These are phyloP conservation scores for Lanius ludovicianus DNA, from an alignment of 2,113 vertebrate genomes.

Conservation along the genomic window DNA sequence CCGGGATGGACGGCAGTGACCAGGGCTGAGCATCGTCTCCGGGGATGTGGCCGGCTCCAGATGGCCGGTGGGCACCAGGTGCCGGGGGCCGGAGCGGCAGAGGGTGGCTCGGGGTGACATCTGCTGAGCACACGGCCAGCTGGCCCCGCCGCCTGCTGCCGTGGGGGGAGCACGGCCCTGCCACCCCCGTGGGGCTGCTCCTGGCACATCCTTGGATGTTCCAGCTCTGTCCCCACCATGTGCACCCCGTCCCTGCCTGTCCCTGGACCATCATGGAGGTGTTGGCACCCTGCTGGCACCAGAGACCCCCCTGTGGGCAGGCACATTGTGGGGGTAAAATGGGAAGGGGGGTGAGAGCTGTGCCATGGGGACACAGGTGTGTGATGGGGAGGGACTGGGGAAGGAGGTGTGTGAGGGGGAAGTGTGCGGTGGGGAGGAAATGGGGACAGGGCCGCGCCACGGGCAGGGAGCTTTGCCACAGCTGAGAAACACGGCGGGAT, in stretches of 20 bases:
- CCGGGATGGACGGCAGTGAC: rapidly evolving
- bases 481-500: too few relatives aligned
- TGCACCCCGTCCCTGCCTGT: rapidly evolving
- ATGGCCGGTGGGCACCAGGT: constrained; percentile 78
- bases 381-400: neutral
- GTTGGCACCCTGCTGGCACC: rapidly evolving
- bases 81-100: neutral
- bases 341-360: neutral
- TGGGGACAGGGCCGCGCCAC: neutral
- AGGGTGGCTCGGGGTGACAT: constrained; percentile 21
- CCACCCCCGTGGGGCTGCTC: neutral
- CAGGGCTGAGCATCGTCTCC: neutral
- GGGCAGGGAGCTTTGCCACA: neutral
- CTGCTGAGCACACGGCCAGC: neutral
- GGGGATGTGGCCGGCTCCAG: constrained; percentile 37
- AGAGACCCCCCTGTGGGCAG: too few relatives aligned
- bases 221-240: neutral
- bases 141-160: neutral
- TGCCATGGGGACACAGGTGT: rapidly evolving
- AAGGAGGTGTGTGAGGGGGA: neutral
- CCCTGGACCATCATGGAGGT: rapidly evolving
- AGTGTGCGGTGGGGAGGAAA: neutral
- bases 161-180: neutral
- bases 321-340: neutral
- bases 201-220: rapidly evolving